phyloP scores from a whole-genome alignment of 2,797 vertebrate genomes.

The Sardinella longiceps region DNA sequence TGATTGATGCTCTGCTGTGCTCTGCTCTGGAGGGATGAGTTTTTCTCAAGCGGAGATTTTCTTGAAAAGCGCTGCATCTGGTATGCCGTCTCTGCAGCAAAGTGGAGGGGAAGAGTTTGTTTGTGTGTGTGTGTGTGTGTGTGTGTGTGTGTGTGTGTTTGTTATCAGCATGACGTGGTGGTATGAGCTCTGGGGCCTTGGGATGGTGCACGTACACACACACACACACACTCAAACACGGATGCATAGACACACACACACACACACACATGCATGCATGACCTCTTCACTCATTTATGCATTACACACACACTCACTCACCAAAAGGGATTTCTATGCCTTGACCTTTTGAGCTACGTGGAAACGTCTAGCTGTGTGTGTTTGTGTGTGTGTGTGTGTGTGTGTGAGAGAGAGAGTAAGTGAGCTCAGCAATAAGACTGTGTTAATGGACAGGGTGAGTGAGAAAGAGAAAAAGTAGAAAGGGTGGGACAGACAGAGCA shows the following conservation, averaged over 20 bases:
- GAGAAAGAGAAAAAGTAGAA: background rate
- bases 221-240: background rate
- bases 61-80: background rate
- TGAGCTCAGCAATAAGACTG: background rate
- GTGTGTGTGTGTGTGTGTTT: background rate
- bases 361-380: background rate
- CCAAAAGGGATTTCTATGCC: background rate
- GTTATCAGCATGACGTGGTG: background rate
- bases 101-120: background rate
- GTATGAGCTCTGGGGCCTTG: conserved; percentile 5
- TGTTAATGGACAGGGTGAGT: background rate
- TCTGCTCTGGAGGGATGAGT: conserved; percentile 6
- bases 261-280: background rate
- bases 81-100: background rate
- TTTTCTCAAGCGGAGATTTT: conserved; percentile 12
- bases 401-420: conserved; percentile 10
- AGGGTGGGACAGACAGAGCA: background rate
- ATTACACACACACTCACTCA: background rate
- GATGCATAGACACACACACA: background rate
- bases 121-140: background rate
- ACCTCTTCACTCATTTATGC: background rate
- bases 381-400: background rate
- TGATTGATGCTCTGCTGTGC: background rate
- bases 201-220: too few relatives aligned
- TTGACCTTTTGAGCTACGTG: background rate